These are phyloP conservation scores for Hyalella azteca DNA, from an alignment of 2,888 invertebrate species.

Conservation along the genomic window DNA sequence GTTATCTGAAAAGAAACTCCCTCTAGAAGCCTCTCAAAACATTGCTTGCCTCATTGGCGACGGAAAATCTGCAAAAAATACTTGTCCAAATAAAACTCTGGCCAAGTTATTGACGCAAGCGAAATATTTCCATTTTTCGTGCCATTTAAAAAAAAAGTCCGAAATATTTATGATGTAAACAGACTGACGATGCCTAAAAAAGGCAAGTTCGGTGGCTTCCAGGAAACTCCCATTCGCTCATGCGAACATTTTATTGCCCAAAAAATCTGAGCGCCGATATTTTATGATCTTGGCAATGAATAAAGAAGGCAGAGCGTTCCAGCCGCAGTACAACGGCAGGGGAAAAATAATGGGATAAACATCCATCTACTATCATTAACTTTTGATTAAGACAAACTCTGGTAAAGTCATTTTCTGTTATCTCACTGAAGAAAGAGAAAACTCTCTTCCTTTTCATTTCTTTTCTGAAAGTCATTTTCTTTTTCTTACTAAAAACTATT, in stretches of 20 bases:
- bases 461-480: no score
- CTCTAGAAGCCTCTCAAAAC: neutral
- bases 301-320: no score
- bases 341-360: no score
- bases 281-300: no score
- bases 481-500: no score
- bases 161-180: slow-evolving; percentile 29
- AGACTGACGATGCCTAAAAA: slow-evolving; percentile 7
- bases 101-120: slow-evolving; percentile 12
- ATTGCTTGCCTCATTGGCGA: slow-evolving; percentile 24
- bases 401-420: no score
- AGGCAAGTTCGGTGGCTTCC: neutral
- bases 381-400: no score
- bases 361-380: no score
- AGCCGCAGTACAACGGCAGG: no score
- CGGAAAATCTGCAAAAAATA: slow-evolving; percentile 1
- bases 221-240: neutral
- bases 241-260: neutral
- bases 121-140: slow-evolving; percentile 16
- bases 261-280: no score
- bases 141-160: neutral
- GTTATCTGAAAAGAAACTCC: slow-evolving; percentile 23
- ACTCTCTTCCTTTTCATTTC: no score
- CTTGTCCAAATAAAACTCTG: neutral
- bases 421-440: no score